phyloP scores from a whole-genome alignment of 2,888 invertebrate species.

The Subacronicta megacephala region DNA sequence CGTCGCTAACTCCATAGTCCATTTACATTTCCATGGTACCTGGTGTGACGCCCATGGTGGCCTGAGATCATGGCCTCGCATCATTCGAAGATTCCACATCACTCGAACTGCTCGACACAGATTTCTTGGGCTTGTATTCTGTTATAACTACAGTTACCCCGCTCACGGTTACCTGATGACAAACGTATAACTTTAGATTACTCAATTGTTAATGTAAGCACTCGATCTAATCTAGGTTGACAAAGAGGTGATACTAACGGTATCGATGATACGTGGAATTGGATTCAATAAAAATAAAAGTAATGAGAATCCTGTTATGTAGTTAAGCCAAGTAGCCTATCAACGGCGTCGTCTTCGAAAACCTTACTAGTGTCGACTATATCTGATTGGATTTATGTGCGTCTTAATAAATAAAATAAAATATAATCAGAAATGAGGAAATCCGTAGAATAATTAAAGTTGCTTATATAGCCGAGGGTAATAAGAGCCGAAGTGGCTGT shows the following conservation, averaged over 20 bases:
- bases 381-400: neutral
- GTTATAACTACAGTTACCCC: conserved; percentile 99
- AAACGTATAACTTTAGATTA: conserved; percentile 37
- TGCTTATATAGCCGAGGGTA: too few relatives aligned
- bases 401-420: too few relatives aligned
- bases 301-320: conserved; percentile 34
- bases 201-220: conserved; percentile 30
- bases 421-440: too few relatives aligned
- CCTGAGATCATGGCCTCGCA: conserved; percentile 79
- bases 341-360: neutral
- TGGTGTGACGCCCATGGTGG: conserved; percentile 23
- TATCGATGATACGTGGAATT: conserved; percentile 16
- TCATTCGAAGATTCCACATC: conserved; percentile 87
- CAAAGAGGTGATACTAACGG: conserved; percentile 42
- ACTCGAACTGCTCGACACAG: conserved; percentile 83
- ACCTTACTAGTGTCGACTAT: neutral
- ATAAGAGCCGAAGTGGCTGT: too few relatives aligned
- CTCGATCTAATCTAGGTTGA: conserved; percentile 39
- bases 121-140: conserved; percentile 96
- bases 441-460: too few relatives aligned
- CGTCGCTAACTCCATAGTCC: conserved; percentile 29
- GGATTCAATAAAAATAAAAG: conserved; percentile 20
- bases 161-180: conserved; percentile 93
- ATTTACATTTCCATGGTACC: conserved; percentile 12
- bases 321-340: neutral